phyloP scores from a whole-genome alignment of 2,113 vertebrate genomes.

The Chlamydotis undulata region DNA sequence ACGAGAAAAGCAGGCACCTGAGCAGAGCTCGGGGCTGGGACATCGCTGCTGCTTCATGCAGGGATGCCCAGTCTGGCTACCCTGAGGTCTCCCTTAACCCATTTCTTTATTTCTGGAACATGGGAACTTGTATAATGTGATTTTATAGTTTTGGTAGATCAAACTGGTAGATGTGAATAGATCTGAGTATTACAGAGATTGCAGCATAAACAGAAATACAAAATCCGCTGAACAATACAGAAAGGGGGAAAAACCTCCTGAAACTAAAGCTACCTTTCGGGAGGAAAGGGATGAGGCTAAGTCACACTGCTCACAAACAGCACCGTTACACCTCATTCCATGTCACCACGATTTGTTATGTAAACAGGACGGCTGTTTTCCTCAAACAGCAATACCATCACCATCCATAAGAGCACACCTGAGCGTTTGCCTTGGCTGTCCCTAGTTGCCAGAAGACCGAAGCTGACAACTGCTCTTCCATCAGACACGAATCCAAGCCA shows the following conservation, averaged over 20 bases:
- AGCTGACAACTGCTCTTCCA: not conserved
- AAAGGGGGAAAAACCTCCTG: not conserved
- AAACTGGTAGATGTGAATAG: not conserved
- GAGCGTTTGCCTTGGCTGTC: not conserved
- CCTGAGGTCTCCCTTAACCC: accelerated
- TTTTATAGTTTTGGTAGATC: not conserved
- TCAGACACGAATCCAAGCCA: not conserved
- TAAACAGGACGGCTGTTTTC: not conserved
- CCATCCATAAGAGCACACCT: not conserved
- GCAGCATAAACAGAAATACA: not conserved
- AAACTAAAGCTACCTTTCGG: not conserved
- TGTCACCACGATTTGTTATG: not conserved
- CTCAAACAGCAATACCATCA: not conserved
- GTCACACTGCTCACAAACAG: not conserved
- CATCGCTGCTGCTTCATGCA: accelerated
- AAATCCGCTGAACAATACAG: not conserved
- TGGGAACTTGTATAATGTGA: not conserved
- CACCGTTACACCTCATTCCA: not conserved
- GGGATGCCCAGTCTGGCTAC: not conserved
- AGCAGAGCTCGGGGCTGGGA: not conserved
- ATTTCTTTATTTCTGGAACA: not conserved
- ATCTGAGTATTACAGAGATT: not conserved
- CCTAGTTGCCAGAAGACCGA: not conserved
- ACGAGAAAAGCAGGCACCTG: not conserved
- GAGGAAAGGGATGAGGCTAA: not conserved